A percentile compares a stretch with the other conserved stretches of the same genome.
Conservation (phyloP, 1,140 invertebrate genomes). For the Sitobion miscanthi region DNA sequence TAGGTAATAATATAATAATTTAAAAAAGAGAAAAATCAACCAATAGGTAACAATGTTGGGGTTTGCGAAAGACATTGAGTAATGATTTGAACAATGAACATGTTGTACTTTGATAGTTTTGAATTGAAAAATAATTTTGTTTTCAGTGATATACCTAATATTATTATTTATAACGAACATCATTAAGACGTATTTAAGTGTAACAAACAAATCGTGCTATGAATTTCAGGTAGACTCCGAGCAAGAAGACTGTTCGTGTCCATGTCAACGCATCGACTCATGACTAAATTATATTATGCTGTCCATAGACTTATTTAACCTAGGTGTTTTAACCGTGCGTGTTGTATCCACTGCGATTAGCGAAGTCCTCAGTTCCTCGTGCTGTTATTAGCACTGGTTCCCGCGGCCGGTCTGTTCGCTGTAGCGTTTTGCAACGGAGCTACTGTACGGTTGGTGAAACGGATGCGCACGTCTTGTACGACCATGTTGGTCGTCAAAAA, state of each 20-base stretch:
- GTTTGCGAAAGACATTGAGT: too few species aligned
- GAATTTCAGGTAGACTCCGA: too few species aligned
- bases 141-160: too few species aligned
- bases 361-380: background rate
- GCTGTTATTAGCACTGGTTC: background rate
- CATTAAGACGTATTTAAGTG: too few species aligned
- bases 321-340: background rate
- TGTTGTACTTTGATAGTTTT: too few species aligned
- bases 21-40: too few species aligned
- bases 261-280: background rate
- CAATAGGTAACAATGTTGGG: too few species aligned
- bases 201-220: too few species aligned
- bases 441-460: slow-evolving; percentile 38
- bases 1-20: background rate
- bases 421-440: background rate
- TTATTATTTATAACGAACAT: too few species aligned
- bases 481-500: slow-evolving; percentile 56
- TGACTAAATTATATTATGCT: background rate
- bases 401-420: background rate
- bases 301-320: background rate
- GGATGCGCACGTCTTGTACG: slow-evolving; percentile 32
- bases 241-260: too few species aligned
- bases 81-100: too few species aligned
- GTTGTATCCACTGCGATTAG: background rate
- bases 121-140: too few species aligned